Evolutionary conservation across 1,140 invertebrate species (phyloP).

Genomic region (Drosophila tsacasi): DNA sequence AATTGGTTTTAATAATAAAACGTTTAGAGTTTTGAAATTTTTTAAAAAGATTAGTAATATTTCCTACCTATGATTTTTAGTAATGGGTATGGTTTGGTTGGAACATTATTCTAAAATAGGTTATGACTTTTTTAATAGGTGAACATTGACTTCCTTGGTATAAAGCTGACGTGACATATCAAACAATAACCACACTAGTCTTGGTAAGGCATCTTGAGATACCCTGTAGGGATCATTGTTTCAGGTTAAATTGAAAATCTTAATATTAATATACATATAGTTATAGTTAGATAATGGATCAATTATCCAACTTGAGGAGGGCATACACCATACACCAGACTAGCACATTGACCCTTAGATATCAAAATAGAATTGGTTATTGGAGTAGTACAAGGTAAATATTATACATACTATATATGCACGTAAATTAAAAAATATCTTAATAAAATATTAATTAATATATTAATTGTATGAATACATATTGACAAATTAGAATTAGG

Average conservation of each 20-base stretch:
- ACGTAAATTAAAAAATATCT: too few species aligned
- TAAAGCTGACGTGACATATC: neutral
- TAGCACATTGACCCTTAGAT: neutral
- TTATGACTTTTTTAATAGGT: neutral
- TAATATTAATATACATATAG: too few species aligned
- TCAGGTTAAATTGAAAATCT: neutral
- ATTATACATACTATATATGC: neutral
- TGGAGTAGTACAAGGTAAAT: neutral
- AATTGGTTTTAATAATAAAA: neutral
- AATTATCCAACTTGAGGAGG: too few species aligned
- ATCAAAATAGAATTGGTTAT: neutral
- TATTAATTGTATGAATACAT: too few species aligned
- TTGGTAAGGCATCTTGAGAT: neutral
- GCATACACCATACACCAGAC: neutral
- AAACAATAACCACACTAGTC: neutral
- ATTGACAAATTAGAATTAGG: too few species aligned
- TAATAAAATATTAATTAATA: too few species aligned
- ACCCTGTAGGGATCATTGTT: too few species aligned
- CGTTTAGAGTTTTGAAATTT: too few species aligned
- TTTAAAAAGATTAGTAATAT: neutral
- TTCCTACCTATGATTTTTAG: neutral
- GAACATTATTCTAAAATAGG: neutral
- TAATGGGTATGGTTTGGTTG: neutral
- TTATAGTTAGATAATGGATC: too few species aligned
- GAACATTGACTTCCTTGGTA: neutral